Conservation (phyloP, 53 echinoderm and acorn worm genomes). For the Arbacia lixula region DNA sequence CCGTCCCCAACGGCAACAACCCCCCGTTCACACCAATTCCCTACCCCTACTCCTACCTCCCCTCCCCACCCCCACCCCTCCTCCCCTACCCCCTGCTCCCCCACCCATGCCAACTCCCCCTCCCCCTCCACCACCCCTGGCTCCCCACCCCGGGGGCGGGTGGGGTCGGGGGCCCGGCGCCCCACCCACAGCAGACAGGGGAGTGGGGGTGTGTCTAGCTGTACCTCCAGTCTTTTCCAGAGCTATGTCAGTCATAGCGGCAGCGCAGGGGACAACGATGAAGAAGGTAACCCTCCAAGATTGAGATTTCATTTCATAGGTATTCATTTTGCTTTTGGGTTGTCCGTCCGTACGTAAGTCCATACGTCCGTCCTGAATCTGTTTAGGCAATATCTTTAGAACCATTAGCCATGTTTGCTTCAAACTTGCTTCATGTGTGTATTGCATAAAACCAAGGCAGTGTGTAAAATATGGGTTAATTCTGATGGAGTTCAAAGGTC, state of each 20-base stretch:
- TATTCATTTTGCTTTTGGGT: too few relatives aligned
- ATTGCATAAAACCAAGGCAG: too few relatives aligned
- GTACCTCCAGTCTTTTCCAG: conserved; percentile 82
- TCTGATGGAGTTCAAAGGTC: too few relatives aligned
- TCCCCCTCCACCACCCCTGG: conserved; percentile 16
- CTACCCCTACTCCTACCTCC: too few relatives aligned
- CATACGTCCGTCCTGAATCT: too few relatives aligned
- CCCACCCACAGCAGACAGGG: conserved; percentile 59
- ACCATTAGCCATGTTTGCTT: too few relatives aligned
- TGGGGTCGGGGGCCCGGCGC: conserved; percentile 10
- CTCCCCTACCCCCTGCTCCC: conserved; percentile 30
- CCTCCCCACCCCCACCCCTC: not conserved
- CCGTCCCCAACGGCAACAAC: not conserved
- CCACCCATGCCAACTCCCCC: conserved; percentile 25
- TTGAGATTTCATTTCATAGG: too few relatives aligned
- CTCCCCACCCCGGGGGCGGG: conserved; percentile 15
- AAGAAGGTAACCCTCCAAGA: conserved; percentile 88
- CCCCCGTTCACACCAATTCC: not conserved
- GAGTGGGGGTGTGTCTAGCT: conserved; percentile 74
- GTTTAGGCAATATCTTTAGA: too few relatives aligned
- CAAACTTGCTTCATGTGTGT: too few relatives aligned
- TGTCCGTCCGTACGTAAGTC: too few relatives aligned
- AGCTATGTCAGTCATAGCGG: conserved; percentile 89
- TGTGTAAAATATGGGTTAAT: too few relatives aligned
- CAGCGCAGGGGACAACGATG: conserved; percentile 86